These are phyloP conservation scores for Hydropotes inermis DNA, from an alignment of 2,113 vertebrate genomes.

Conservation along the genomic window DNA sequence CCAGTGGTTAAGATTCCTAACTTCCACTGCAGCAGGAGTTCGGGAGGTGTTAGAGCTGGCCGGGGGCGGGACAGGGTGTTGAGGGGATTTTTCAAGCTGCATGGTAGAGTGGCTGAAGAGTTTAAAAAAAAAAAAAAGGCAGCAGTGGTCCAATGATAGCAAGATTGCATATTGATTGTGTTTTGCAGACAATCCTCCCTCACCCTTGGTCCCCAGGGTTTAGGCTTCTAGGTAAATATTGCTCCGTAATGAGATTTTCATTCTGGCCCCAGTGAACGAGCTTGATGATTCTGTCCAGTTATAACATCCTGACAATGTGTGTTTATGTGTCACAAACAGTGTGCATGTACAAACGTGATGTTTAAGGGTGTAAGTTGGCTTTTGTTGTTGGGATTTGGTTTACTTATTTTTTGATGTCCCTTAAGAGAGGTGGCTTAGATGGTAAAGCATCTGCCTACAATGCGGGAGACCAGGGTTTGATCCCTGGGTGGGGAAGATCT, in stretches of 20 bases:
- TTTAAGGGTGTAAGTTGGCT: neutral
- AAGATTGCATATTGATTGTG: neutral
- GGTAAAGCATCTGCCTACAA: too few species aligned
- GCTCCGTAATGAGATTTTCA: neutral
- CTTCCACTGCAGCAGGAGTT: neutral
- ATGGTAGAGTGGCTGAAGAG: neutral
- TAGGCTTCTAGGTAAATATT: neutral
- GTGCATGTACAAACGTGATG: neutral
- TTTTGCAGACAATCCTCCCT: neutral
- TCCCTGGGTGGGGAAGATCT: too few species aligned
- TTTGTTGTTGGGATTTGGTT: neutral
- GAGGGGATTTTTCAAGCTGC: neutral
- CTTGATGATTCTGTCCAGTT: neutral
- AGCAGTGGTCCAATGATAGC: neutral
- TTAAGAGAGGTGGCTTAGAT: neutral
- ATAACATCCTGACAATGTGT: neutral
- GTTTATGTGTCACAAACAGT: neutral
- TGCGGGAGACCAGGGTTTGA: too few species aligned
- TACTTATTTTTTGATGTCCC: neutral
- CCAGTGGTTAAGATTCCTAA: neutral
- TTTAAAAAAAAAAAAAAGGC: neutral
- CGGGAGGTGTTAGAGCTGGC: neutral
- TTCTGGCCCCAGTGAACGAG: neutral
- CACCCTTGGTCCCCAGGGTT: neutral
- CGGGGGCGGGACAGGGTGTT: accelerated